These are phyloP conservation scores for Sphenodon punctatus DNA, from an alignment of 2,797 vertebrate species.

Conservation along the genomic window DNA sequence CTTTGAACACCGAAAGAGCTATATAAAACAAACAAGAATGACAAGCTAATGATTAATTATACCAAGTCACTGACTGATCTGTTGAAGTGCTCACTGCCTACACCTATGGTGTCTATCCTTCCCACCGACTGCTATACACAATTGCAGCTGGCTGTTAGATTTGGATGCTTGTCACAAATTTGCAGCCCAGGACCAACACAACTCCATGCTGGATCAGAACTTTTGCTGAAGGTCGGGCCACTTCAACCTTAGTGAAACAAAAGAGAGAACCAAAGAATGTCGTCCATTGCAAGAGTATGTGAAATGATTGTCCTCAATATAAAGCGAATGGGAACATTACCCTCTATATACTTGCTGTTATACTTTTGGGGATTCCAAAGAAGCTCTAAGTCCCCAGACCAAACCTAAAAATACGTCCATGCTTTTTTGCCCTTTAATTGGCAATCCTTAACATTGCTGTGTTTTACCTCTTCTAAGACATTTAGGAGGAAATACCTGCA, in stretches of 20 bases:
- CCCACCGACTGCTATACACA: no score
- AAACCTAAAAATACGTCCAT: background rate
- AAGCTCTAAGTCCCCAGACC: background rate
- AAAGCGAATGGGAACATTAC: background rate
- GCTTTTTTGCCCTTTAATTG: background rate
- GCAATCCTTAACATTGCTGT: background rate
- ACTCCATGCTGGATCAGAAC: no score
- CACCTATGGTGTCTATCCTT: background rate
- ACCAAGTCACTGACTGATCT: no score
- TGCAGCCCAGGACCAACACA: no score
- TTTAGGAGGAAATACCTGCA: conserved; percentile 25
- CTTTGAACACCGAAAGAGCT: background rate
- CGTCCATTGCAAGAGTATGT: background rate
- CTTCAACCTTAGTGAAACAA: background rate
- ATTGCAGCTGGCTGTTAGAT: background rate
- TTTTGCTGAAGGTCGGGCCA: no score
- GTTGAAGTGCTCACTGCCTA: no score
- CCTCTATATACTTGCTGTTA: background rate
- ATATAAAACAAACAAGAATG: no score
- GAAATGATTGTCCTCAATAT: background rate
- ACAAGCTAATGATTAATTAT: no score
- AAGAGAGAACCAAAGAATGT: background rate
- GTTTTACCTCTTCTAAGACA: background rate
- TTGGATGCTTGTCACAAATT: background rate
- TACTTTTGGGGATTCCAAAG: background rate